Conservation (phyloP, 2,113 vertebrate genomes). For the Percopsis transmontana region DNA sequence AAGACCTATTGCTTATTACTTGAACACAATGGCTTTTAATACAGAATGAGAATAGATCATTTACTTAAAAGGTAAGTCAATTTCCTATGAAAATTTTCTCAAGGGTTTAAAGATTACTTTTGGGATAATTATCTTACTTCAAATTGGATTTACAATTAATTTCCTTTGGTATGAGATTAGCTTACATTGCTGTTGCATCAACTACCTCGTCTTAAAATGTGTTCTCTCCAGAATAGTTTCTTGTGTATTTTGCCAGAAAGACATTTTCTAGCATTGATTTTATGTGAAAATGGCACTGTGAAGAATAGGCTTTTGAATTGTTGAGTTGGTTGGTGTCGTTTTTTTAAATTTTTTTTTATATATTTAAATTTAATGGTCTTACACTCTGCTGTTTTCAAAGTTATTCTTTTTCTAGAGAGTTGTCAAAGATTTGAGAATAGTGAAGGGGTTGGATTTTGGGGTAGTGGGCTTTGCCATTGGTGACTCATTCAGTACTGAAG, state of each 20-base stretch:
- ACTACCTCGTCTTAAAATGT: too few species aligned
- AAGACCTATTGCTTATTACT: not conserved
- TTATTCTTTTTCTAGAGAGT: not conserved
- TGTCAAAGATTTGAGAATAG: not conserved
- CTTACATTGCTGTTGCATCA: too few species aligned
- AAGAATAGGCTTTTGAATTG: too few species aligned
- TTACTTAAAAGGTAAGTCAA: conserved; percentile 29
- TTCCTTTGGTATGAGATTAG: not conserved
- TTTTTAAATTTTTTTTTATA: too few species aligned
- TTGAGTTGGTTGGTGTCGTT: too few species aligned
- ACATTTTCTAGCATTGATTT: too few species aligned
- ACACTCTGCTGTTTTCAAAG: too few species aligned
- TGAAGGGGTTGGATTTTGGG: not conserved
- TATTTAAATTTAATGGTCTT: too few species aligned
- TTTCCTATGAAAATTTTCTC: not conserved
- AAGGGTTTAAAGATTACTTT: not conserved
- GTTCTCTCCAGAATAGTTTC: not conserved
- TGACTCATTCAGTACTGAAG: conserved; percentile 27
- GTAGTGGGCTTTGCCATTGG: not conserved
- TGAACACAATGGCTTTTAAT: conserved; percentile 2
- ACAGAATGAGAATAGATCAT: conserved; percentile 19
- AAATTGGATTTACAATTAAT: not conserved
- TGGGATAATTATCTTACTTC: not conserved
- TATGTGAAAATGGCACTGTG: too few species aligned
- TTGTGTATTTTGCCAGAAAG: too few species aligned